Evolutionary conservation across 2,113 vertebrate species (phyloP).

Genomic region (Perognathus longimembris): DNA sequence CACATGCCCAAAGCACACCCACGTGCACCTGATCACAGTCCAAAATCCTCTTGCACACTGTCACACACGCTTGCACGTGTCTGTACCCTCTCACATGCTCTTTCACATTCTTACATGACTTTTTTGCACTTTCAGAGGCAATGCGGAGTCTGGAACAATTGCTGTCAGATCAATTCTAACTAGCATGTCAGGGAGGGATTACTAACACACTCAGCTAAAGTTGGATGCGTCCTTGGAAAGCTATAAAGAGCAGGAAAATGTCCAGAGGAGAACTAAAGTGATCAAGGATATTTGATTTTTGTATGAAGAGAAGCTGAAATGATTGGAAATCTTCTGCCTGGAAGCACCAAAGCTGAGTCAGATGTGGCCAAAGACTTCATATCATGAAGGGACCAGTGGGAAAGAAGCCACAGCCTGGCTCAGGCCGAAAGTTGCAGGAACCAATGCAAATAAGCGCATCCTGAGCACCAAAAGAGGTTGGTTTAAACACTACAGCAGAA

Average conservation of each 20-base stretch:
- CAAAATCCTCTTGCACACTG: too few species aligned
- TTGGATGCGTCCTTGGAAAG: slow-evolving; percentile 16
- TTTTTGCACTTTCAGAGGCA: too few species aligned
- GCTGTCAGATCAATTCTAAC: not conserved
- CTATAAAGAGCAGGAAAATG: not conserved
- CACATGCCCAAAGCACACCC: too few species aligned
- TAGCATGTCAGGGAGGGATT: not conserved
- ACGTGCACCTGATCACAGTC: too few species aligned
- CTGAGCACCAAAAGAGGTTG: not conserved
- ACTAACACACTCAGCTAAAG: not conserved
- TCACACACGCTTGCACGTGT: too few species aligned
- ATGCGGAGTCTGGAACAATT: not conserved
- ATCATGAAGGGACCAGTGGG: not conserved
- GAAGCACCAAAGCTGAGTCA: slow-evolving; percentile 6
- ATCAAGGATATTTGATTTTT: slow-evolving; percentile 47
- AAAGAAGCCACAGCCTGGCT: not conserved
- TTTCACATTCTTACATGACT: too few species aligned
- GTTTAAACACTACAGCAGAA: not conserved
- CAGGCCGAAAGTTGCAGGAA: not conserved
- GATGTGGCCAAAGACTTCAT: slow-evolving; percentile 30
- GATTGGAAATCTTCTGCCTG: slow-evolving; percentile 20
- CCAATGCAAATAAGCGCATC: not conserved
- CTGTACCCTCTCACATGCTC: too few species aligned
- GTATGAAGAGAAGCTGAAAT: slow-evolving; percentile 22
- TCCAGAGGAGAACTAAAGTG: slow-evolving; percentile 27